Evolutionary conservation across 1,140 invertebrate species (phyloP), one percentile per base, ranked within the genome.

Genomic region (Drusus annulatus): DNA sequence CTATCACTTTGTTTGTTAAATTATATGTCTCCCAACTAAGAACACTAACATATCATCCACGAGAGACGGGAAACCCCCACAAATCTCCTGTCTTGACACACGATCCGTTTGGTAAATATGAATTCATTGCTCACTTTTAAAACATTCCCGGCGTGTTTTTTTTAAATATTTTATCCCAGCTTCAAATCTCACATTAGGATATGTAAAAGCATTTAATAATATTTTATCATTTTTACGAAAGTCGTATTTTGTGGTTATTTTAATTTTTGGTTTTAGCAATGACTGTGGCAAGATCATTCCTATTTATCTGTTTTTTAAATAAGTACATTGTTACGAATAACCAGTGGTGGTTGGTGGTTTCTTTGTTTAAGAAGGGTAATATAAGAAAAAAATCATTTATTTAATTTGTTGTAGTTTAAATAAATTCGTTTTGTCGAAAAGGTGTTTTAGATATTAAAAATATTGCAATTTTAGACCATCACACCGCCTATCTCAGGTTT

Each of bases 11-110:
- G 68, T 71, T 71, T 52, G 68, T 71, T 52, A 71, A 71, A 52
- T 51, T 71, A 52, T 25, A 71, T 71, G 16, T 71, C 45, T 19
- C 68, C n/a, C 45, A 51, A 71, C 68, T 71, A 52, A 52, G 68
- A 51, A 52, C 52, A 17, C 68, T 51, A 51, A 71, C 68, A 52
- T 71, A 71, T 71, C 68, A 71, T 71, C 50, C 45, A 10, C 15
- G 50, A 71, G 51, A 71, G 68, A 71, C 50, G 51, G 45, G 68
- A 71, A 23, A 17, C 68, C 45, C 19, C 45, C 8, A 71, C 68
- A 71, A 71, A 71, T 71, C 68, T 71, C 52, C 50, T 52, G 7
- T 15, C 45, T 51, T 54, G 68, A 71, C 68, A 71, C 68, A 50
- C 45, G 68, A 71, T 71, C 52, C 25, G 36, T 71, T 51, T 71